Base-by-base conservation (phyloP, 2,888 invertebrate genomes). In the Pegoplata infirma region DNA sequence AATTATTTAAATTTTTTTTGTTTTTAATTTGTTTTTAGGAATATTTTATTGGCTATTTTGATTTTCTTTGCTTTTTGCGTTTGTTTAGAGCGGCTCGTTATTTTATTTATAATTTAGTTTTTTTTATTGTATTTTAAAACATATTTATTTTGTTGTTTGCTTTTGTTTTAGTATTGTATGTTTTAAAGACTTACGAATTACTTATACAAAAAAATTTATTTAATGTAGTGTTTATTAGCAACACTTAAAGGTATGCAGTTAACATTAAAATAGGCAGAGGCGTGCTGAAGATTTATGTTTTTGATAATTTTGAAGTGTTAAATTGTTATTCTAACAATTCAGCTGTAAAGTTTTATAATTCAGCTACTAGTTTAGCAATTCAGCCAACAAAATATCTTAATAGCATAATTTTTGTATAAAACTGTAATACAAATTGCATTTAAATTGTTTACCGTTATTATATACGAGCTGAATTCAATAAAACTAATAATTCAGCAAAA, bases 21-120 rank as follows among this genome's bases (percentile, higher is more conserved):
- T 51, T 55, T 21, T 49, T 56, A 63, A 36, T 64, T 63, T 68
- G 51, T 58, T 64, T n/a, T 59, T 23, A 44, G 58, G 46, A 66
- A 64, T 64, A 59, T 66, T 59, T 53, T 47, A 66, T 56, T 17
- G 5, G 36, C 14, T 40, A 14, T 25, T 44, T 66, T 25, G 21
- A 28, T 21, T 23, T 56, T 21, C 12, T 28, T 46, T 28, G 56
- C 47, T 14, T 63, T 28, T 46, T 28, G 56, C 47, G 10, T 63
- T 55, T 72, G 10, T 14, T n/a, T n/a, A 14, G 17, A 14, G n/a
- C 36, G 55, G 23, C 40, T 47, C 36, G 44, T 56, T 46, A 46
- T 23, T 16, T 44, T 32, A 8, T 25, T 56, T 17, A 12, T 66
- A 44, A 21, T 51, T 44, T 19, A 17, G 5, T 21, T 4, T 14